Conservation (phyloP, 2,888 invertebrate species). For the Gnatocerus cornutus region DNA sequence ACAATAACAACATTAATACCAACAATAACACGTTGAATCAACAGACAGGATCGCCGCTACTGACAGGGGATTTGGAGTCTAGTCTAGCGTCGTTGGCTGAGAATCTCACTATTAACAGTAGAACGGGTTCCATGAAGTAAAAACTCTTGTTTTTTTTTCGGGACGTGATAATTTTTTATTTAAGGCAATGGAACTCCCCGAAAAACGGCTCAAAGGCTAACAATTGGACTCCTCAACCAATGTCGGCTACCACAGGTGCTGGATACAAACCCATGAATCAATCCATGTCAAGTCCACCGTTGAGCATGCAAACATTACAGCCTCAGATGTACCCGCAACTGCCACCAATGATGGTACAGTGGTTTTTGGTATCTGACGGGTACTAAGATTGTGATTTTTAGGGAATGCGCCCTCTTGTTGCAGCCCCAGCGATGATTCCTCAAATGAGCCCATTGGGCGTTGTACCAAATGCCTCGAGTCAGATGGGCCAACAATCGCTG, state of each 20-base stretch:
- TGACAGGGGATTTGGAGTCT: conserved; percentile 95
- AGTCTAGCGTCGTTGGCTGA: conserved; percentile 95
- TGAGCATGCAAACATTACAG: conserved; percentile 65
- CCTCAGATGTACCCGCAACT: conserved; percentile 67
- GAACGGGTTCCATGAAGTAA: conserved; percentile 82
- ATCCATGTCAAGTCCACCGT: conserved; percentile 62
- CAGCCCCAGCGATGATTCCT: conserved; percentile 63
- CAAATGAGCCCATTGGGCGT: conserved; percentile 63
- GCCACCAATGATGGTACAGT: conserved; percentile 67
- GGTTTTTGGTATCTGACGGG: not conserved
- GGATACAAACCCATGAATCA: conserved; percentile 89
- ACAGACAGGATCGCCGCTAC: conserved; percentile 74
- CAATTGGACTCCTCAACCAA: conserved; percentile 90
- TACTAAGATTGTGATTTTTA: conserved; percentile 51
- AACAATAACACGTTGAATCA: conserved; percentile 61
- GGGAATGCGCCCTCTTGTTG: conserved; percentile 67
- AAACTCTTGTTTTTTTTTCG: conserved; percentile 59
- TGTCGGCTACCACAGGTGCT: conserved; percentile 91
- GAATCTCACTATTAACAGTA: conserved; percentile 90
- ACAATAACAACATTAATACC: conserved; percentile 54
- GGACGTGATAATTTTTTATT: conserved; percentile 50
- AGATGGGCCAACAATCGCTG: conserved; percentile 67
- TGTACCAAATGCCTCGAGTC: conserved; percentile 63
- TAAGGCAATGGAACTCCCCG: conserved; percentile 92
- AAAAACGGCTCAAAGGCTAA: conserved; percentile 87